Base-by-base conservation (phyloP, 1,140 invertebrate species). In the Pseudomyrmex sp. region DNA sequence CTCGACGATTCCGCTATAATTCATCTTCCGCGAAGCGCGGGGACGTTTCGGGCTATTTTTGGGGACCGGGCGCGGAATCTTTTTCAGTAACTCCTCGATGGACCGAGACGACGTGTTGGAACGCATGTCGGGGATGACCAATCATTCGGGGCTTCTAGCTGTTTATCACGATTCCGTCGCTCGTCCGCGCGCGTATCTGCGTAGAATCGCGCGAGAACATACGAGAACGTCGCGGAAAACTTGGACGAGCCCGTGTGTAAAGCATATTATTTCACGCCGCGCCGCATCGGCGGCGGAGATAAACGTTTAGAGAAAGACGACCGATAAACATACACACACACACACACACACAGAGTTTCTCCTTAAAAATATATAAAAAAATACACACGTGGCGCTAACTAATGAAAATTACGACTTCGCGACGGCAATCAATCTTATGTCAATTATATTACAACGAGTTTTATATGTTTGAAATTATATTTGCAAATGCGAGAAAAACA, bases 1-100 rank as follows among this genome's bases (percentile, higher is more conserved):
- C 86, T 85, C 87, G 35, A 88, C 73, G 86, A 88, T 88, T 88
- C 77, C 77, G 58, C 86, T 88, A 82, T 88, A 88, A 88, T 88
- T 88, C 87, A 88, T 88, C 87, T 88, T 88, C 86, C 86, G 76
- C 87, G 75, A 88, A 88, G 46, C 76, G 61, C 66, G 46, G 20
- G 85, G 83, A 84, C 87, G 83, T 85, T 88, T 85, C 83, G 74
- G 18, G 83, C 86, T 88, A 88, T 88, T 88, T 73, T 79, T 61
- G 83, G 76, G 86, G n/a, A 35, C 35, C 62, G 77, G 46, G 52
- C 56, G 20, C 26, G 56, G 66, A 52, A 74, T 70, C 66, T 85
- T 80, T 83, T 69, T 83, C 86, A 83, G 58, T 74, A 59, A 73
- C 62, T 70, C 62, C 18, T 73, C 86, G 73, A 88, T 88, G 68